phyloP scores from a whole-genome alignment of 2,113 vertebrate species.

The Clarias gariepinus region DNA sequence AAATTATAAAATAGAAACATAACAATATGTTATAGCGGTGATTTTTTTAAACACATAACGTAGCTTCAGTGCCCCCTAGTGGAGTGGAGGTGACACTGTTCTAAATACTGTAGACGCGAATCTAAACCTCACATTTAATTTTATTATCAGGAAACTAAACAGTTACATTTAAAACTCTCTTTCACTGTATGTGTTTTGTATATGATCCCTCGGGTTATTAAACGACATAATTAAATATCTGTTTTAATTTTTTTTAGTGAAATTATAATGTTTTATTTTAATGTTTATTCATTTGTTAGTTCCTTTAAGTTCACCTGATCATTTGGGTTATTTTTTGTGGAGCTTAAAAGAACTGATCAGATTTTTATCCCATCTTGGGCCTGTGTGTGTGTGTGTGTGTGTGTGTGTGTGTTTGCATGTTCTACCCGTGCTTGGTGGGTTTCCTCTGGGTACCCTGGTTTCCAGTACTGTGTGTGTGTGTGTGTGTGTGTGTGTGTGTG shows the following conservation, averaged over 20 bases:
- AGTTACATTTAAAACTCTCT: background rate
- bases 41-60: background rate
- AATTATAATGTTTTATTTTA: background rate
- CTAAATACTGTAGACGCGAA: too few relatives aligned
- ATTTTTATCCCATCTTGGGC: too few relatives aligned
- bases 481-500: too few relatives aligned
- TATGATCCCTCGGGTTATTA: background rate
- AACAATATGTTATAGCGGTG: background rate
- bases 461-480: too few relatives aligned
- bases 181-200: background rate
- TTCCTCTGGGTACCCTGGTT: too few relatives aligned
- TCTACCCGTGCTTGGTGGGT: too few relatives aligned
- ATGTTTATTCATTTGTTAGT: background rate
- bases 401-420: too few relatives aligned
- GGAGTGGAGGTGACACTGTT: background rate
- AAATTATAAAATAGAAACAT: background rate
- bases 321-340: too few relatives aligned
- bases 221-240: background rate
- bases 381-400: too few relatives aligned
- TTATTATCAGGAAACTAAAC: background rate
- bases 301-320: too few relatives aligned
- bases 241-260: background rate
- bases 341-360: too few relatives aligned
- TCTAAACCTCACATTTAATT: background rate
- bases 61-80: conserved; percentile 3